Evolutionary conservation across 1,140 invertebrate genomes (phyloP).

Genomic region (Bombus terrestris): DNA sequence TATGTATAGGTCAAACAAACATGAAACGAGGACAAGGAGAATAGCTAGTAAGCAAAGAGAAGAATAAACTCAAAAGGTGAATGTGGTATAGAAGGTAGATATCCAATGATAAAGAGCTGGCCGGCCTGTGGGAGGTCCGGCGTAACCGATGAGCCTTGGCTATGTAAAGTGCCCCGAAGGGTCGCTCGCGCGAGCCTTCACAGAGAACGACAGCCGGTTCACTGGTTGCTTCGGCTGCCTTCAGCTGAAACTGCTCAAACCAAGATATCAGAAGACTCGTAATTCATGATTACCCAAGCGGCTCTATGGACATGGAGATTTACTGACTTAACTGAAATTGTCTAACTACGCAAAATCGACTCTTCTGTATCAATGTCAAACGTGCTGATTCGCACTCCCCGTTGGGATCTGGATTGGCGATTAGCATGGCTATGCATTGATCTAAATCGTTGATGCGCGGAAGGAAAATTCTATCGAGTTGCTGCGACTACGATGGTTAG

Average conservation of each 20-base stretch:
- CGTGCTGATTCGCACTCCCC: background rate
- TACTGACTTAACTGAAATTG: conserved; percentile 21
- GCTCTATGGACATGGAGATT: conserved; percentile 8
- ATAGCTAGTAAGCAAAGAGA: background rate
- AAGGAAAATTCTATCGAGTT: conserved; percentile 16
- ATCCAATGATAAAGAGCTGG: conserved; percentile 68
- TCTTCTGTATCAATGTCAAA: background rate
- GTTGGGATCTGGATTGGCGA: background rate
- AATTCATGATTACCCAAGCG: conserved; percentile 63
- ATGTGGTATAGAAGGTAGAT: conserved; percentile 56
- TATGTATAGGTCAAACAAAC: background rate
- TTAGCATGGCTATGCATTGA: conserved; percentile 1
- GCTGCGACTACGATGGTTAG: background rate
- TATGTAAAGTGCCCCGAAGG: conserved; percentile 79
- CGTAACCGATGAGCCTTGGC: conserved; percentile 74
- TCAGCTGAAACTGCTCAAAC: conserved; percentile 52
- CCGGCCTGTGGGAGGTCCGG: conserved; percentile 77
- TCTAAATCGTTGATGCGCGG: conserved; percentile 41
- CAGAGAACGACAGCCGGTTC: conserved; percentile 67
- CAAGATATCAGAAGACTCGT: conserved; percentile 73
- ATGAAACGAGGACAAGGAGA: background rate
- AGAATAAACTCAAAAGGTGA: conserved; percentile 21
- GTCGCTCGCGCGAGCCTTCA: conserved; percentile 69
- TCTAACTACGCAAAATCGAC: background rate
- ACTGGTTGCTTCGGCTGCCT: conserved; percentile 35